Base-by-base conservation (phyloP, 2,888 invertebrate species). In the Pinctada fucata region DNA sequence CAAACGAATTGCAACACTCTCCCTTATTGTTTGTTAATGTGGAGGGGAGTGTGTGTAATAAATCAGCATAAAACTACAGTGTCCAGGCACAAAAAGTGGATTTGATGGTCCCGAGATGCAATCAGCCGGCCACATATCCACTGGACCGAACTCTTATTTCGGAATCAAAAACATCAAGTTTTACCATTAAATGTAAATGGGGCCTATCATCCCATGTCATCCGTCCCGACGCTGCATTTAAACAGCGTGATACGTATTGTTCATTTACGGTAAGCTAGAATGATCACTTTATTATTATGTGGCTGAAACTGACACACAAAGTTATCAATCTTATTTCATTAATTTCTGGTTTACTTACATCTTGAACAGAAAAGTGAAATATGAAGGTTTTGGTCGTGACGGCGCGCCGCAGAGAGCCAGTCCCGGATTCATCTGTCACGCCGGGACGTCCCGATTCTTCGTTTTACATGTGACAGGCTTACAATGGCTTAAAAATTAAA, bases 361-460 rank as follows among this genome's bases (percentile, higher is more conserved):
- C 47, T 45, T 68, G 31, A 58, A 68, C 68, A 45, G 47, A 68
- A 68, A 8, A 68, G 68, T 68, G 68, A 68, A 68, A 68, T 68
- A 68, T 68, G 68, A 47, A 68, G 31, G 31, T 68, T 68, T 68
- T 47, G 16, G 13, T 47, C 31, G 10, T 68, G 68, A 31, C 48
- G 47, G 68, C 68, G 47, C 16, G 47, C 45, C 68, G 48, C 68
- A 45, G 68, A 45, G 68, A 47, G 68, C 45, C 16, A 68, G 68
- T 16, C 68, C 68, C 68, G 47, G 68, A 68, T 68, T 68, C 68
- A 68, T 68, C 68, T 13, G 68, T 68, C 68, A 68, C 68, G 13
- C 31, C 47, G 48, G 68, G 68, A 47, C 47, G 68, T 47, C 68
- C 31, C 47, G 47, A 68, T 16, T 68, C 68, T 16, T 10, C 10